phyloP scores from a whole-genome alignment of 2,797 vertebrate species.

The Molossus molossus region DNA sequence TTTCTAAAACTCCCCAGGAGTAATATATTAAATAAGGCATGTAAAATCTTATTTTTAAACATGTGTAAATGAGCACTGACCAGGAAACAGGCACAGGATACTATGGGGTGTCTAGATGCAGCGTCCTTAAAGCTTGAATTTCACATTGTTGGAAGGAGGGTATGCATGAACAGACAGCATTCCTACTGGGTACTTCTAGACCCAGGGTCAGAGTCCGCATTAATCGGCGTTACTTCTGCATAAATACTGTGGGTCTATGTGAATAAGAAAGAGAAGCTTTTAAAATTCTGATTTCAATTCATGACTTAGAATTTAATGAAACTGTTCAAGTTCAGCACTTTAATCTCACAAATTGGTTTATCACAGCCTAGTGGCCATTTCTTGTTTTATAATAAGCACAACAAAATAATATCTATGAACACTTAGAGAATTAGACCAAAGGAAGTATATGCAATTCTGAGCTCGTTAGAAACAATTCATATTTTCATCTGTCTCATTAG shows the following conservation, averaged over 20 bases:
- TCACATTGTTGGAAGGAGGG: not conserved
- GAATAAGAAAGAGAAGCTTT: conserved; percentile 82
- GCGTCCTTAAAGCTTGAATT: not conserved
- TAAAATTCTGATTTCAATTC: conserved; percentile 86
- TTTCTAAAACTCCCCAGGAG: conserved; percentile 41
- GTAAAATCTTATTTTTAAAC: conserved; percentile 48
- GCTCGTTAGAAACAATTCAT: conserved; percentile 91
- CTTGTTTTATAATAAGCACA: conserved; percentile 91
- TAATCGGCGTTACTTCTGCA: conserved; percentile 70
- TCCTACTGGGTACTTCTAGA: conserved; percentile 34
- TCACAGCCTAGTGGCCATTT: conserved; percentile 91
- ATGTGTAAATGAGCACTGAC: not conserved
- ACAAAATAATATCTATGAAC: conserved; percentile 91
- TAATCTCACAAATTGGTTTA: conserved; percentile 92
- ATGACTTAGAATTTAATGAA: conserved; percentile 90
- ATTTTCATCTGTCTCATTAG: conserved; percentile 92
- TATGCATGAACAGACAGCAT: not conserved
- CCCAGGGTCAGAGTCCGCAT: conserved; percentile 20
- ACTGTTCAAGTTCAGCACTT: conserved; percentile 90
- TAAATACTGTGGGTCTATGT: conserved; percentile 62
- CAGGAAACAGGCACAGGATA: conserved; percentile 14
- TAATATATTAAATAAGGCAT: conserved; percentile 51
- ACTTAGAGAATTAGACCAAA: conserved; percentile 90
- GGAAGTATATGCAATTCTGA: conserved; percentile 89
- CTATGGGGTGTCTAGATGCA: not conserved